Conservation (phyloP, 2,888 invertebrate genomes). For the Drosophila acutilabella region DNA sequence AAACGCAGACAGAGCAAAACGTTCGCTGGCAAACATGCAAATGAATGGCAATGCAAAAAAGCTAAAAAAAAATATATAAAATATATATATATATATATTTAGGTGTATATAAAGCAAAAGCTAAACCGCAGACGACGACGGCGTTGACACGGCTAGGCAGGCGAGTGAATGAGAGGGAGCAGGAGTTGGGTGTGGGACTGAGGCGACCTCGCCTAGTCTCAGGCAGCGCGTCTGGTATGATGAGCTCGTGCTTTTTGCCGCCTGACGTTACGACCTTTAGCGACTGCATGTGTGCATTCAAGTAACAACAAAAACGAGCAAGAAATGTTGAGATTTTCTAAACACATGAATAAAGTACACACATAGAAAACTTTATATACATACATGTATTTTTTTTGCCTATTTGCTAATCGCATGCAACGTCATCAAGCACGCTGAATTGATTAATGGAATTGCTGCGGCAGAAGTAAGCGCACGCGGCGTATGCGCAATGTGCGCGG, state of each 20-base stretch:
- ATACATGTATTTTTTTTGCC: background rate
- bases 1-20: slow-evolving; percentile 45
- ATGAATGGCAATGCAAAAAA: slow-evolving; percentile 70
- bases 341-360: background rate
- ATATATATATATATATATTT: background rate
- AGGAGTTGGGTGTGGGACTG: background rate
- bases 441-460: slow-evolving; percentile 62
- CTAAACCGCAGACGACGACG: slow-evolving; percentile 48
- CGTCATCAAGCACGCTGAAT: slow-evolving; percentile 59
- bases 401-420: slow-evolving; percentile 47
- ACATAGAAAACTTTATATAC: background rate
- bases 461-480: slow-evolving; percentile 32
- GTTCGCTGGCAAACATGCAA: slow-evolving; percentile 68
- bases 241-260: slow-evolving; percentile 46
- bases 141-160: slow-evolving; percentile 10
- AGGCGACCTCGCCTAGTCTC: slow-evolving; percentile 60
- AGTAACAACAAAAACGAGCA: slow-evolving; percentile 29
- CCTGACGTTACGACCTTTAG: slow-evolving; percentile 71
- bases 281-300: slow-evolving; percentile 64
- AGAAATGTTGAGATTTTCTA: slow-evolving; percentile 30
- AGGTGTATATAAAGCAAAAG: slow-evolving; percentile 30
- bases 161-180: slow-evolving; percentile 1
- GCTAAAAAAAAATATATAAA: slow-evolving; percentile 22
- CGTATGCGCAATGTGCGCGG: slow-evolving; percentile 63
- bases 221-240: slow-evolving; percentile 55